A percentile compares a stretch with the other conserved stretches of the same genome.
These are phyloP conservation scores for Micropterix aruncella DNA, from an alignment of 2,888 invertebrate genomes.

Conservation along the genomic window DNA sequence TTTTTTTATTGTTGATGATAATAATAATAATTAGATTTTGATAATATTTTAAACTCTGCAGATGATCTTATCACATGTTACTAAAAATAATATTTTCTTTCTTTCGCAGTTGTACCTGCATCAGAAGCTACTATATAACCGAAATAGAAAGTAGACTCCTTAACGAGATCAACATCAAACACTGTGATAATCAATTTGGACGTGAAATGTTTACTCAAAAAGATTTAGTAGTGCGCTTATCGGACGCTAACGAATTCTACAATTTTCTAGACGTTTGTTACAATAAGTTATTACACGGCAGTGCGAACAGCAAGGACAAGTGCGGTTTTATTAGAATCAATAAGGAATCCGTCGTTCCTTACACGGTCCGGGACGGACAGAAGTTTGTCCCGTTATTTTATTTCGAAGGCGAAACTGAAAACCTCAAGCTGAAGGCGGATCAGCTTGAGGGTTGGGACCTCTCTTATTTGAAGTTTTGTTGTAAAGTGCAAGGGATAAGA, in stretches of 20 bases:
- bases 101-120: constrained; percentile 84
- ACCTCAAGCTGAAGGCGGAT: constrained; percentile 74
- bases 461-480: constrained; percentile 86
- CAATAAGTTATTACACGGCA: constrained; percentile 62
- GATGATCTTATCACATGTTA: no score
- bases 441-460: constrained; percentile 85
- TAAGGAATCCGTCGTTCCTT: constrained; percentile 87
- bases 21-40: no score
- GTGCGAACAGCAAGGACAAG: constrained; percentile 56
- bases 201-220: constrained; percentile 75
- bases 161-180: constrained; percentile 85
- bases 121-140: constrained; percentile 86
- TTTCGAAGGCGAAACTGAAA: constrained; percentile 80
- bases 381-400: constrained; percentile 89
- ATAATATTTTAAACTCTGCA: no score
- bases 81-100: no score
- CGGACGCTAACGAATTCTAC: constrained; percentile 83
- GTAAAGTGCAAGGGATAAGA: constrained; percentile 85
- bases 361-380: constrained; percentile 67
- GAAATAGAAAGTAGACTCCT: constrained; percentile 79
- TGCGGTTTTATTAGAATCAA: constrained; percentile 88
- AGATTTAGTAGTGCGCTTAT: constrained; percentile 78
- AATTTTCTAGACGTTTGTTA: constrained; percentile 83
- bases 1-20: no score
- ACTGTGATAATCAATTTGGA: constrained; percentile 85